A percentile compares a stretch with the other conserved stretches of the same genome.
Conservation (phyloP, 2,888 invertebrate species). For the Pseudococcus viburni region DNA sequence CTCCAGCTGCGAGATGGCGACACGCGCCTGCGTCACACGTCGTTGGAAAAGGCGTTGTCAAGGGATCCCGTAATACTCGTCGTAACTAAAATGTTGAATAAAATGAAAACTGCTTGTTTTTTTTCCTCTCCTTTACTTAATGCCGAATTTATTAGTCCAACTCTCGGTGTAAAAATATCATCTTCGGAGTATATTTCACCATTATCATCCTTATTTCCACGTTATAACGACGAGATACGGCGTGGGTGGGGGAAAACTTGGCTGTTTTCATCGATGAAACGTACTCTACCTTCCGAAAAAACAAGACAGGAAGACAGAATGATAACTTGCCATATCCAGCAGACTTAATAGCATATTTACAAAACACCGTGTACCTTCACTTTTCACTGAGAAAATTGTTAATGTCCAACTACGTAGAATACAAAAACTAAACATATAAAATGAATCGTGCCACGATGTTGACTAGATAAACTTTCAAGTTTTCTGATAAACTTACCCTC, state of each 20-base stretch:
- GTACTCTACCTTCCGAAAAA: too few relatives aligned
- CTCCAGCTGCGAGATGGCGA: conserved; percentile 50
- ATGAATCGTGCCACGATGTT: neutral
- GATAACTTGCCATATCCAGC: too few relatives aligned
- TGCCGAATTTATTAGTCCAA: conserved; percentile 39
- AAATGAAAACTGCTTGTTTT: conserved; percentile 55
- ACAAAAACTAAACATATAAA: neutral
- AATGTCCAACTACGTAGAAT: too few relatives aligned
- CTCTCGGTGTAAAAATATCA: conserved; percentile 29
- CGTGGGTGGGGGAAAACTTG: neutral
- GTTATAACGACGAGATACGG: neutral
- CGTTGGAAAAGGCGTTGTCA: conserved; percentile 62
- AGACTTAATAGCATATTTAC: too few relatives aligned
- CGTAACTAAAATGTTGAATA: conserved; percentile 59
- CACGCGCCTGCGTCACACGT: conserved; percentile 22
- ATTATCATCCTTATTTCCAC: neutral
- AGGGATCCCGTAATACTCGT: conserved; percentile 32
- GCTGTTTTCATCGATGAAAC: too few relatives aligned
- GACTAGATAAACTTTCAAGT: neutral
- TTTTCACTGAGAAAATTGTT: too few relatives aligned
- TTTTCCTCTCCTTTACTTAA: conserved; percentile 20
- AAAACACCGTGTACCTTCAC: too few relatives aligned
- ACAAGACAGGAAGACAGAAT: too few relatives aligned
- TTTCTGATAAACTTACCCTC: neutral
- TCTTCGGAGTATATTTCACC: neutral